These are phyloP conservation scores for Protonemura montana DNA, from an alignment of 2,888 invertebrate genomes.

Conservation along the genomic window DNA sequence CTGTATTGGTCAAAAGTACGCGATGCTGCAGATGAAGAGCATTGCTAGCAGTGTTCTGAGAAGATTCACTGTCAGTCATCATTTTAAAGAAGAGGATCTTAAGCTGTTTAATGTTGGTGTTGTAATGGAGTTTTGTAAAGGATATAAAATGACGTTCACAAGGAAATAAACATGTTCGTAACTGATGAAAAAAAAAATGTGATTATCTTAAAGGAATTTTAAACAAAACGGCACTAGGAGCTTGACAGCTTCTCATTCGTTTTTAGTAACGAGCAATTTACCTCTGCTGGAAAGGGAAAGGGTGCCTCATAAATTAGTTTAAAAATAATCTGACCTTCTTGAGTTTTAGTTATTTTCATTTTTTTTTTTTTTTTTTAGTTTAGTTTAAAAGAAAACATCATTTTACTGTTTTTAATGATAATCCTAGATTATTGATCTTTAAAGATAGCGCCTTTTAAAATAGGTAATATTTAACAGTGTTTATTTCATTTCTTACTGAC, in stretches of 20 bases:
- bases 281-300: no score
- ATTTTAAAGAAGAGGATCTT: background rate
- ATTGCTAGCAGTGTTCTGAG: slow-evolving; percentile 48
- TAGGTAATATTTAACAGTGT: no score
- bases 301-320: no score
- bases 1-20: slow-evolving; percentile 31
- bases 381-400: no score
- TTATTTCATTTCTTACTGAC: background rate
- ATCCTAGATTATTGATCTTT: background rate
- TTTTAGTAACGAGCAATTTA: no score
- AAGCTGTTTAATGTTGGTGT: background rate
- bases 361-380: no score
- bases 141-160: background rate
- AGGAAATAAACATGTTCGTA: background rate
- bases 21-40: slow-evolving; percentile 49
- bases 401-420: background rate
- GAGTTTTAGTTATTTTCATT: no score
- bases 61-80: slow-evolving; percentile 32
- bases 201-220: no score
- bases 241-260: no score
- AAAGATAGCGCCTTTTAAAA: background rate
- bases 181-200: background rate
- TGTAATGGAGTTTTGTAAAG: background rate
- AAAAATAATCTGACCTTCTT: no score
- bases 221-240: no score